Base-by-base conservation (phyloP, 1,140 invertebrate species). In the Dinothrombium tinctorium region DNA sequence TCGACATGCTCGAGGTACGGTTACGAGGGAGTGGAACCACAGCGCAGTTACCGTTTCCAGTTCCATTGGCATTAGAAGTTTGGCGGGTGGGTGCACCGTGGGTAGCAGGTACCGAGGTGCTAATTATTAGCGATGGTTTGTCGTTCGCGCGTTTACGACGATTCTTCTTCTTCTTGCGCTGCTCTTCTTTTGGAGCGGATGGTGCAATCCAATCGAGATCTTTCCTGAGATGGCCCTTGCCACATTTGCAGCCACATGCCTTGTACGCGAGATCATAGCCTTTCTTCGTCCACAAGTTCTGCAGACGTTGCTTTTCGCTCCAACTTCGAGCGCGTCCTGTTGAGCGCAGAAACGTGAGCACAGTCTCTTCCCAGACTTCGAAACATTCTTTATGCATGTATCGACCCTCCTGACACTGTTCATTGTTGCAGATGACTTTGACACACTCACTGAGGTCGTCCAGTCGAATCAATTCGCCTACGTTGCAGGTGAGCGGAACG, bases 341-440 rank as follows among this genome's bases (percentile, higher is more conserved):
- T 6, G 75, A 76, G 54, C 84, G 80, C 33, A 92, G 65, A 53
- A 81, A 87, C 25, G 73, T 72, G 43, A 90, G 65, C 14, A 92
- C 75, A 5, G 71, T 68, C 55, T 76, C 71, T 59, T 94, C 84
- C 81, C 83, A 94, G 37, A 71, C 66, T 23, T 89, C 79, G 63
- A 92, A 95, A 61, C 87, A 95, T 52, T 82, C 76, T 44, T 74
- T 69, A 64, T 95, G 87, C 86, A 95, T 94, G 59, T 76, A 89
- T 53, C 74, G 69, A 17, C 84, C 81, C 48, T 69, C 64, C 32
- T 66, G 63, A 63, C 87, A 95, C 44, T 72, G 69, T 50, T 89
- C 84, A 64, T 92, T 92, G 66, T 86, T 90, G 67, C 87, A 95
- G 31, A 74, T 68, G n/a, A 92, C 79, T 56, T 75, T 76, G 36